Conservation (phyloP, 2,888 invertebrate species). For the Cataglyphis albicans region DNA sequence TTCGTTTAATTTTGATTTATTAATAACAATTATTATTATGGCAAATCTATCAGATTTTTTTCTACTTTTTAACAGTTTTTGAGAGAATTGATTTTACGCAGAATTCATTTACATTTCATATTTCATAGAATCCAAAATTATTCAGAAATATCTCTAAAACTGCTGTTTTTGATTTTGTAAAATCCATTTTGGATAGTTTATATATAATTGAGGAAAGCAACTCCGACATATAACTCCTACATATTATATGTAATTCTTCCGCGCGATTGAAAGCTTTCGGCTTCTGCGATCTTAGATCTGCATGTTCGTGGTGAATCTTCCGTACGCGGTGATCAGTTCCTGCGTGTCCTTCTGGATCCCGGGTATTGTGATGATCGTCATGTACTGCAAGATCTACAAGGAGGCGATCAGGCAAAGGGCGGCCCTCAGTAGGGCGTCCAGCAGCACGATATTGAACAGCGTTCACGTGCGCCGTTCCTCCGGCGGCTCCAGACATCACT, state of each 20-base stretch:
- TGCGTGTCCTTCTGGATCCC: slow-evolving; percentile 97
- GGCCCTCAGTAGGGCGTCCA: slow-evolving; percentile 93
- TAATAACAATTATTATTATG: not conserved
- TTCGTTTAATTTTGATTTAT: slow-evolving; percentile 21
- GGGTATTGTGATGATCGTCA: slow-evolving; percentile 95
- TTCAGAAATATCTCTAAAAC: not conserved
- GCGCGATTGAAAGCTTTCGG: slow-evolving; percentile 22
- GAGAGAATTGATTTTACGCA: not conserved
- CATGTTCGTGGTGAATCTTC: slow-evolving; percentile 93
- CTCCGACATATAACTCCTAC: not conserved
- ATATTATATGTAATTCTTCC: not conserved
- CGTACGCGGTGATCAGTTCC: slow-evolving; percentile 95
- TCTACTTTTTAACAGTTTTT: not conserved
- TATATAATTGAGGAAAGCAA: not conserved
- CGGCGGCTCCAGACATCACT: slow-evolving; percentile 90
- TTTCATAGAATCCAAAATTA: not conserved
- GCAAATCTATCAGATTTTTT: not conserved
- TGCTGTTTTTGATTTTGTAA: not conserved
- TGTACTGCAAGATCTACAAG: slow-evolving; percentile 94
- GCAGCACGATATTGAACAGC: slow-evolving; percentile 93
- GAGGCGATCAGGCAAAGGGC: slow-evolving; percentile 94
- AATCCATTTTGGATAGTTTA: not conserved
- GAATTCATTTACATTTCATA: not conserved
- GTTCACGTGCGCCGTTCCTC: slow-evolving; percentile 92
- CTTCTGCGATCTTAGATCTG: slow-evolving; percentile 87